phyloP scores from a whole-genome alignment of 2,113 vertebrate species.

The Heloderma charlesbogerti region DNA sequence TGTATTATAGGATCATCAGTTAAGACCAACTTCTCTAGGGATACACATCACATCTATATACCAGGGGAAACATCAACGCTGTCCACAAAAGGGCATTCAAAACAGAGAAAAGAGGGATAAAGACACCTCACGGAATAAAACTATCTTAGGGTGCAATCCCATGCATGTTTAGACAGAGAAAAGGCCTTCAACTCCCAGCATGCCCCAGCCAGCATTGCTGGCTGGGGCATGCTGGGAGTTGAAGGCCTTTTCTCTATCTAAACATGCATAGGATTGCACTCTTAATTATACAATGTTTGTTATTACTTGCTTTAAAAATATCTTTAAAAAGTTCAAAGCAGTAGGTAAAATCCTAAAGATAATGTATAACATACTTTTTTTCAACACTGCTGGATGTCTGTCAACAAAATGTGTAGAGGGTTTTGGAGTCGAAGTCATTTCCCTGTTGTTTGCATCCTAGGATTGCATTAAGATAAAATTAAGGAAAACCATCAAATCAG shows the following conservation, averaged over 20 bases:
- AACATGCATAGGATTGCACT: too few relatives aligned
- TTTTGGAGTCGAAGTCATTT: slow-evolving; percentile 77
- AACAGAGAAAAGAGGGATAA: not conserved
- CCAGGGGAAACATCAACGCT: not conserved
- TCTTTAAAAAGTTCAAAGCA: not conserved
- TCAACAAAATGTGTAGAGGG: slow-evolving; percentile 80
- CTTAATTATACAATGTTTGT: not conserved
- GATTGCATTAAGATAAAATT: slow-evolving; percentile 39
- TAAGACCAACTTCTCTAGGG: not conserved
- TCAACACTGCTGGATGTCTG: slow-evolving; percentile 77
- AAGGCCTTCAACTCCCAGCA: too few relatives aligned
- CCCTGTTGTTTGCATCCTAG: slow-evolving; percentile 78
- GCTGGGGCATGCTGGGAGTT: too few relatives aligned
- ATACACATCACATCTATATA: not conserved
- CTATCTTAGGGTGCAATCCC: not conserved
- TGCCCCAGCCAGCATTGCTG: too few relatives aligned
- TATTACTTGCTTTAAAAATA: not conserved
- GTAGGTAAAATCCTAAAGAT: slow-evolving; percentile 35
- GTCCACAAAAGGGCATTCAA: not conserved
- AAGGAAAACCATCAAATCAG: not conserved
- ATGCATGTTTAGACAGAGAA: too few relatives aligned
- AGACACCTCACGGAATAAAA: not conserved
- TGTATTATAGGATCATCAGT: not conserved
- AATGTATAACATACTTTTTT: slow-evolving; percentile 84
- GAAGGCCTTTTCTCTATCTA: too few relatives aligned